Evolutionary conservation across 2,113 vertebrate genomes (phyloP).

Genomic region (Coryphaenoides rupestris): DNA sequence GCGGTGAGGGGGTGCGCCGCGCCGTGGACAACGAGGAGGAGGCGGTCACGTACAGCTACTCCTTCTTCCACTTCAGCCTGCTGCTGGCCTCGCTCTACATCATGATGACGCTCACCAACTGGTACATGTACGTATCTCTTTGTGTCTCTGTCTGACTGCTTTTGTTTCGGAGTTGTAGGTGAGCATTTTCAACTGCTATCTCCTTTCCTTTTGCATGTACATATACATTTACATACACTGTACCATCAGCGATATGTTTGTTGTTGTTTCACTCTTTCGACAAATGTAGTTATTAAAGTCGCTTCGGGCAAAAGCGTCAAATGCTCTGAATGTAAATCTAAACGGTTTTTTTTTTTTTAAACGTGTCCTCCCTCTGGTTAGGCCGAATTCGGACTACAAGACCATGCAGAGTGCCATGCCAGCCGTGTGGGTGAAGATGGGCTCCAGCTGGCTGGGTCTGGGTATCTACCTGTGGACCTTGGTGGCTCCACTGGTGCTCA

Average conservation of each 20-base stretch:
- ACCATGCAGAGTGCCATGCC: constrained; percentile 80
- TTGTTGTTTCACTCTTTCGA: too few relatives aligned
- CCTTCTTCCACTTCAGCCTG: constrained; percentile 92
- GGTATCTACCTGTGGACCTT: constrained; percentile 88
- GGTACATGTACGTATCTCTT: constrained; percentile 81
- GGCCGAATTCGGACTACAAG: constrained; percentile 60
- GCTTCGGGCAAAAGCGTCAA: too few relatives aligned
- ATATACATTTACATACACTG: too few relatives aligned
- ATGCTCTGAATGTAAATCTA: too few relatives aligned
- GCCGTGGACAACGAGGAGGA: constrained; percentile 89
- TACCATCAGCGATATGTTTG: too few relatives aligned
- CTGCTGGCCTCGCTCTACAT: constrained; percentile 87
- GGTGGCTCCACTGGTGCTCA: constrained; percentile 81
- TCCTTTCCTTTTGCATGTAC: too few relatives aligned
- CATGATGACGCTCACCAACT: constrained; percentile 98
- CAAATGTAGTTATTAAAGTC: too few relatives aligned
- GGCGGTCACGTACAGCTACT: constrained; percentile 84
- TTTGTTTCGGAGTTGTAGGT: background rate
- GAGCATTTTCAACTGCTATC: too few relatives aligned
- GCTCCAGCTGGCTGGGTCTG: constrained; percentile 86
- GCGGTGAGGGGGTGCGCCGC: constrained; percentile 55
- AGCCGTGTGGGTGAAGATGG: constrained; percentile 91
- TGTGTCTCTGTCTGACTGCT: background rate
- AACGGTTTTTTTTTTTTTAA: too few relatives aligned
- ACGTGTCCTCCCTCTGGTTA: constrained; percentile 42